These are phyloP conservation scores for Hippocampus zosterae DNA, from an alignment of 2,113 vertebrate species.

Conservation along the genomic window DNA sequence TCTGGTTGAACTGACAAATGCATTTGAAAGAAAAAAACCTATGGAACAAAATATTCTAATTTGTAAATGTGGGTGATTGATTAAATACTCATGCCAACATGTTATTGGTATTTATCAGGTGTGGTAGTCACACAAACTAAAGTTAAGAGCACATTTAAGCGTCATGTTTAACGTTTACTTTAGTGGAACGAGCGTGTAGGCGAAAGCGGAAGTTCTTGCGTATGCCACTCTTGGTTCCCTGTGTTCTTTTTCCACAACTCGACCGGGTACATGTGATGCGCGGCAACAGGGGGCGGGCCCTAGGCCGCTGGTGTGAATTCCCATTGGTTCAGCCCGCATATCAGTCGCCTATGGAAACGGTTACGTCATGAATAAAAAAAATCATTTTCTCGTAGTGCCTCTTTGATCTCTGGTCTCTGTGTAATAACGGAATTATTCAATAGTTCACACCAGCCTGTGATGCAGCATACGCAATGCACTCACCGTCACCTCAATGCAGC, in stretches of 20 bases:
- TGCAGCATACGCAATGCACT: constrained; percentile 22
- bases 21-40: background rate
- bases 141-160: background rate
- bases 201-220: constrained; percentile 24
- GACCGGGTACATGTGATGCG: constrained; percentile 67
- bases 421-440: constrained; percentile 61
- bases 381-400: constrained; percentile 31
- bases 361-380: constrained; percentile 60
- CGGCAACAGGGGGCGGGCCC: constrained; percentile 65
- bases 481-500: constrained; percentile 23
- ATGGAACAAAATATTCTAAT: background rate
- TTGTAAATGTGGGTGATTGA: background rate
- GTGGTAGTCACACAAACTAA: background rate
- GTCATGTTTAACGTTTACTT: background rate
- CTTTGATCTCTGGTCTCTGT: constrained; percentile 42
- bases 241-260: constrained; percentile 53
- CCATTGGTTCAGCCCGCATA: constrained; percentile 70
- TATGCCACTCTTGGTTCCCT: constrained; percentile 15
- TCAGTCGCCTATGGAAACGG: constrained; percentile 75
- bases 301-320: constrained; percentile 57
- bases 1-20: too few species aligned
- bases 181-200: background rate
- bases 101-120: background rate
- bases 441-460: constrained; percentile 26
- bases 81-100: background rate